Percentiles rank a stretch among this genome's conserved stretches.
Conservation (phyloP, 2,113 vertebrate species). For the Coptodon bakossiorum region DNA sequence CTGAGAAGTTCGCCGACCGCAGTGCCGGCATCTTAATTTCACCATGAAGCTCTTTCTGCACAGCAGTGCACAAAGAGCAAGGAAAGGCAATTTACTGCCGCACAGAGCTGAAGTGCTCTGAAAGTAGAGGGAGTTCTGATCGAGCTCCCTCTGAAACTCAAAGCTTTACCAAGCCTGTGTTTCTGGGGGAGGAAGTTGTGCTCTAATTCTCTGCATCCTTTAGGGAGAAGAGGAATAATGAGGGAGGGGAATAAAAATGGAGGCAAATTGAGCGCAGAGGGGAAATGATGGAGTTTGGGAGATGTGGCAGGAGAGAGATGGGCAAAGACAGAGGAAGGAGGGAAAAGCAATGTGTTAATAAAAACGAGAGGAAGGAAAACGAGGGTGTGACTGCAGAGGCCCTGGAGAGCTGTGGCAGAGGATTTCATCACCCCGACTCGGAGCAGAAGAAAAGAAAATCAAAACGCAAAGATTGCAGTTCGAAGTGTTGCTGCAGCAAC, state of each 20-base stretch:
- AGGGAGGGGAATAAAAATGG: background rate
- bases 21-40: background rate
- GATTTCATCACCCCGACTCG: background rate
- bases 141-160: background rate
- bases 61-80: background rate
- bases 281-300: background rate
- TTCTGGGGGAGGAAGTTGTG: background rate
- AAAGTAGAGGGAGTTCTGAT: background rate
- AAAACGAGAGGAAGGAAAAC: background rate
- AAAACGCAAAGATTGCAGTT: background rate
- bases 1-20: background rate
- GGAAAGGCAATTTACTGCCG: background rate
- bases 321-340: background rate
- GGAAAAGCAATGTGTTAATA: background rate
- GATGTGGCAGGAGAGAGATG: background rate
- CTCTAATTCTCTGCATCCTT: slow-evolving; percentile 15
- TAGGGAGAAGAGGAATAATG: background rate
- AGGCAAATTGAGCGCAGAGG: background rate
- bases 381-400: background rate
- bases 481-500: background rate
- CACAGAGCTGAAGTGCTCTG: background rate
- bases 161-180: background rate
- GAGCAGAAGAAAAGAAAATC: background rate
- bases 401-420: background rate
- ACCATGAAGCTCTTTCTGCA: background rate